Evolutionary conservation across 2,113 vertebrate genomes (phyloP).

Genomic region (Casuarius casuarius): DNA sequence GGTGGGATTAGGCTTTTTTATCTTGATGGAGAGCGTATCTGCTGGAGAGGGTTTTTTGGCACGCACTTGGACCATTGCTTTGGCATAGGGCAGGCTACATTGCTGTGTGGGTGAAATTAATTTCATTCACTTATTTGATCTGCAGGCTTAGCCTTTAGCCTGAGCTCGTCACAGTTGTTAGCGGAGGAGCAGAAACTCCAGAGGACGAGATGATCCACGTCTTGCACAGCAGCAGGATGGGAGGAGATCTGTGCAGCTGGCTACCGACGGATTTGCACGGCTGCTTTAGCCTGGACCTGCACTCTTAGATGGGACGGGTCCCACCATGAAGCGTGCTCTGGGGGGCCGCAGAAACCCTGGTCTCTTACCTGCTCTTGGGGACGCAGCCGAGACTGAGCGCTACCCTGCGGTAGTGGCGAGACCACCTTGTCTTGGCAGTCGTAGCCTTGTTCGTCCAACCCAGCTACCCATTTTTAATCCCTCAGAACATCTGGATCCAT

Average conservation of each 20-base stretch:
- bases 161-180: not conserved
- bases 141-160: not conserved
- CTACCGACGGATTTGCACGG: not conserved
- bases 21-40: not conserved
- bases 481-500: not conserved
- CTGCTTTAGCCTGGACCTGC: not conserved
- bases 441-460: accelerated
- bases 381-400: not conserved
- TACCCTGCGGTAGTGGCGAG: not conserved
- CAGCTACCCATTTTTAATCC: accelerated
- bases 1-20: not conserved
- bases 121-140: not conserved
- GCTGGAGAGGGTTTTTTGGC: not conserved
- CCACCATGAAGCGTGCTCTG: not conserved
- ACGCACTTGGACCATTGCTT: not conserved
- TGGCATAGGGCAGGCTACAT: not conserved
- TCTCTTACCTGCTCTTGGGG: not conserved
- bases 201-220: not conserved
- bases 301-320: not conserved
- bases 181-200: not conserved
- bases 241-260: not conserved
- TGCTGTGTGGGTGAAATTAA: not conserved
- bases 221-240: not conserved
- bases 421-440: not conserved
- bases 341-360: not conserved